Base-by-base conservation (phyloP, 2,797 vertebrate genomes). In the Coendou prehensilis region DNA sequence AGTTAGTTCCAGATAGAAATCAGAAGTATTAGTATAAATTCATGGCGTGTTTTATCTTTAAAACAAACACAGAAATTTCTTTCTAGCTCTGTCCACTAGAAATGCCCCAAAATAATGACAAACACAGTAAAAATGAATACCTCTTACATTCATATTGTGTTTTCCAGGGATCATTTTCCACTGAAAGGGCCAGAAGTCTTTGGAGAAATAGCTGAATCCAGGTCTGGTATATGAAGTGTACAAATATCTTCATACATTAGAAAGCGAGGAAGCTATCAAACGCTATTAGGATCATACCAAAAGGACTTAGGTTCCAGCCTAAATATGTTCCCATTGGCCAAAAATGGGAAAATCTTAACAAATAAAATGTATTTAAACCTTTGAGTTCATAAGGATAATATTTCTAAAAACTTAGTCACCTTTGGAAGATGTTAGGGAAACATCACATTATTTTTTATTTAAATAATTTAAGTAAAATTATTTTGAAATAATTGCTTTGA, bases 281-380 rank as follows among this genome's bases (percentile, higher is more conserved):
- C 41, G 45, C 41, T 78, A 73, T 63, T 79, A 47, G 37, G 26
- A 17, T 78, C 63, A 23, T n/a, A 45, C 85, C 23, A 17, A 71
- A 94, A 87, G 47, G 63, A 67, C 64, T 52, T 28, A 41, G 41
- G 37, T 57, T 69, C 71, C 26, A 90, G 13, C 15, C 22, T 83
- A 76, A 84, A 45, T 85, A 71, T 57, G 20, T 57, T 59, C 64
- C 37, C 18, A 30, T 1, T 15, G 41, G 3, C 28, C 52, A 69
- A 85, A 95, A 45, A 73, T 75, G 5, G 50, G n/a, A 63, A 28
- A 45, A 41, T 71, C 84, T 86, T 54, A 90, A 92, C 47, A 76
- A 93, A 83, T 84, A 22, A 95, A 84, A 92, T 87, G 67, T 88
- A 47, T 78, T 85, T 90, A 93, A 94, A 81, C 81, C 13, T 41